Evolutionary conservation across 2,797 vertebrate genomes (phyloP), one percentile per base, ranked within the genome.

Genomic region (Micropoecilia bifurca): DNA sequence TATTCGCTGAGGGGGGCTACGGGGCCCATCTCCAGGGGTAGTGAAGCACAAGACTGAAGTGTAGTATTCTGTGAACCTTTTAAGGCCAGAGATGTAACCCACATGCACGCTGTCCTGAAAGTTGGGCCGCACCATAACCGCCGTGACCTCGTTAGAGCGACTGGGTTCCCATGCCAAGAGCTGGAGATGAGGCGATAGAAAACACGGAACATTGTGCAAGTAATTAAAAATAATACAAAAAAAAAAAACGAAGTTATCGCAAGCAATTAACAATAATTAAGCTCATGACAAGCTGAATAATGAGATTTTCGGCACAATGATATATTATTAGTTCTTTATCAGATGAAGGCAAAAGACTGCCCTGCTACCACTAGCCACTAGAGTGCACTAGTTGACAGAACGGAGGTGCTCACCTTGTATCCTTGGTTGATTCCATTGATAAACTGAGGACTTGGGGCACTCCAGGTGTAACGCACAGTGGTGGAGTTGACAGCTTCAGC

Each of bases 341-440:
- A 68, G n/a, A 73, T 71, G 63, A 43, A 69, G 48, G 69, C 39
- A 55, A 79, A n/a, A 18, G 25, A 50, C 47, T 82, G 80, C 71
- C 79, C 66, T 74, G 89, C 84, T 82, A 16, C 55, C 83, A 87
- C 85, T 78, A 76, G 80, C 90, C 95, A 94, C 93, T 91, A 95
- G 94, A 93, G 93, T 36, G 93, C 93, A 93, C 83, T 75, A 80
- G 82, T 83, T 77, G 74, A 85, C 91, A 91, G 83, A 84, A 73
- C 41, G 87, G 89, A 75, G 79, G 63, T 1, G 53, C 88, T 92
- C 94, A 99, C 99, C 98, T 99, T 99, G 91, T 99, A 99, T 75
- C 98, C 99, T 91, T 99, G 98, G 95, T 99, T 99, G 95, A 99
- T 99, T 85, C 99, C 99, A 0, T 99, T 99, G 95, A 99, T 97